These are phyloP conservation scores for Dinothrombium tinctorium DNA, from an alignment of 1,140 invertebrate species.

Conservation along the genomic window DNA sequence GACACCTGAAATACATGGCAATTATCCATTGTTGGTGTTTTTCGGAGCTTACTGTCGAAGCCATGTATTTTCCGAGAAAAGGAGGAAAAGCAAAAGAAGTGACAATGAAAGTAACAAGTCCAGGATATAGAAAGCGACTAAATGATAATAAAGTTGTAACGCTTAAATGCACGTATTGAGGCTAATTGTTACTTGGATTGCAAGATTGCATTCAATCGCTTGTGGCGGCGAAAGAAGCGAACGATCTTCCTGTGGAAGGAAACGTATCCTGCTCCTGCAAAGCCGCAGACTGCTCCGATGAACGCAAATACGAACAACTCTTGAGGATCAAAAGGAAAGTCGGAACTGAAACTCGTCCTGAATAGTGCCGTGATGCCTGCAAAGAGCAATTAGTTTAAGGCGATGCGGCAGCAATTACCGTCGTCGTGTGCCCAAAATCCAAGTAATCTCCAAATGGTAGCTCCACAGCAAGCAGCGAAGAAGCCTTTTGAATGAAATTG, in stretches of 20 bases:
- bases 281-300: slow-evolving; percentile 66
- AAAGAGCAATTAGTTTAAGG: not conserved
- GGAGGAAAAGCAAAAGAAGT: slow-evolving; percentile 10
- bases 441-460: slow-evolving; percentile 72
- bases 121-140: slow-evolving; percentile 58
- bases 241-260: slow-evolving; percentile 80
- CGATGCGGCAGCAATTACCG: not conserved
- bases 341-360: slow-evolving; percentile 74
- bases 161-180: too few relatives aligned
- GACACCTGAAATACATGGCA: slow-evolving; percentile 6
- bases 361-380: slow-evolving; percentile 88
- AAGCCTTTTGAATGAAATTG: too few relatives aligned
- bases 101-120: slow-evolving; percentile 12
- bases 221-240: slow-evolving; percentile 78
- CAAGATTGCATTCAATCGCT: slow-evolving; percentile 68
- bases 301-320: slow-evolving; percentile 81
- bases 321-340: slow-evolving; percentile 92
- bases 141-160: slow-evolving; percentile 16
- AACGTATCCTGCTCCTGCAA: slow-evolving; percentile 78
- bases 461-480: slow-evolving; percentile 88
- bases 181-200: slow-evolving; percentile 88
- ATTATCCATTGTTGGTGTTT: slow-evolving; percentile 1
- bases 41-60: slow-evolving; percentile 42
- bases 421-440: slow-evolving; percentile 69
- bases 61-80: slow-evolving; percentile 13